Base-by-base conservation (phyloP, 2,888 invertebrate genomes). In the Leucozona laternaria region DNA sequence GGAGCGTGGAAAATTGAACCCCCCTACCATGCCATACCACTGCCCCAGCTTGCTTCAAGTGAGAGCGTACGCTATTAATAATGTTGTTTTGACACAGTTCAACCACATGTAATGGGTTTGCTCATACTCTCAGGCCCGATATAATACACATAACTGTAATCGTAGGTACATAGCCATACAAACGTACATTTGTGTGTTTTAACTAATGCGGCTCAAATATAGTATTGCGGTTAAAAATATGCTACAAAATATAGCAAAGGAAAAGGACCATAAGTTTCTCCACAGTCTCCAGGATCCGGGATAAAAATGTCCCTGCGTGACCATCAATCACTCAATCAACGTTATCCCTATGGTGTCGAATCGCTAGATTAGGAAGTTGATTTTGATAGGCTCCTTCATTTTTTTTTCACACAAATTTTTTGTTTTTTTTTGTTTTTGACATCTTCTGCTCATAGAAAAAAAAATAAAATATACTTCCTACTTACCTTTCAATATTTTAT, bases 251-350 rank as follows among this genome's bases (percentile, higher is more conserved):
- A 31, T 28, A 31, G 57, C 62, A 50, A 8, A 13, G 48, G 22
- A 48, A 71, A 31, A 48, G 48, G 28, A 62, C 28, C 40, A 50
- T 5, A 31, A 53, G 45, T 25, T 43, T 45, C 31, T 31, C 8
- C 31, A 31, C 0, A 25, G 4, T 3, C 40, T 50, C 48, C 17
- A 10, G 7, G 43, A 34, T 31, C 40, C n/a, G 11, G 72, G 60
- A 73, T 78, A 78, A 60, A 81, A 78, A 71, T 82, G 82, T 86
- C 86, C 86, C 70, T 79, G 62, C 53, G 66, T 75, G 70, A 90
- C 90, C 90, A 91, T 91, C 90, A 91, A 91, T 91, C 91, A 91
- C 88, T 90, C 89, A 90, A 90, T 91, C 90, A 91, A 89, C 89
- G 88, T 82, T 86, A 80, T 75, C 76, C 73, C 66, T 73, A 66